A percentile compares a stretch with the other conserved stretches of the same genome.
Conservation (phyloP, 2,797 vertebrate species). For the Peromyscus melanophrys region DNA sequence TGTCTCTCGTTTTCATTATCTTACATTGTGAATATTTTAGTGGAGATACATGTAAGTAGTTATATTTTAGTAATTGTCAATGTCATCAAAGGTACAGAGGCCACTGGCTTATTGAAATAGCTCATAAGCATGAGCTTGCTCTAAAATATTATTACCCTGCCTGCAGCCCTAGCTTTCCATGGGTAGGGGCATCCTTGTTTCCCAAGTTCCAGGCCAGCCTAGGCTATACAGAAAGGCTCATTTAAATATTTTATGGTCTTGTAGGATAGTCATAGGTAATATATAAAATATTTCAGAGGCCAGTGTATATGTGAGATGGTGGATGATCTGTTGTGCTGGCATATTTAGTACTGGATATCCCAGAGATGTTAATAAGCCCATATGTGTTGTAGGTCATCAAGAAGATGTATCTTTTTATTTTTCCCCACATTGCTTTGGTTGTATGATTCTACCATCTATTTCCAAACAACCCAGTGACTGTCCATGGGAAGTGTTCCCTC, state of each 20-base stretch:
- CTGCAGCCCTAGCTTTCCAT: neutral
- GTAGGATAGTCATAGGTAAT: neutral
- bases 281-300: neutral
- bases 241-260: neutral
- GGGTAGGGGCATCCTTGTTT: neutral
- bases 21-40: slow-evolving; percentile 20
- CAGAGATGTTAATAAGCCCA: neutral
- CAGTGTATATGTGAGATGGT: neutral
- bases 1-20: neutral
- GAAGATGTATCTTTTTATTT: neutral
- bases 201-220: neutral
- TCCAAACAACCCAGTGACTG: neutral
- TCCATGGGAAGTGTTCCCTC: neutral
- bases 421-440: neutral
- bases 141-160: neutral
- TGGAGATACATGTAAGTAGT: neutral
- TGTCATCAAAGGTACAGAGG: neutral
- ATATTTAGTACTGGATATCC: neutral
- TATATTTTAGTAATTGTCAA: neutral
- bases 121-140: neutral
- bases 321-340: neutral
- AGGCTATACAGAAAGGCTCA: neutral
- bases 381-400: neutral
- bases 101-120: neutral
- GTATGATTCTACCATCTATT: neutral